phyloP scores from a whole-genome alignment of 2,888 invertebrate species.

The Teinopalpus imperialis region DNA sequence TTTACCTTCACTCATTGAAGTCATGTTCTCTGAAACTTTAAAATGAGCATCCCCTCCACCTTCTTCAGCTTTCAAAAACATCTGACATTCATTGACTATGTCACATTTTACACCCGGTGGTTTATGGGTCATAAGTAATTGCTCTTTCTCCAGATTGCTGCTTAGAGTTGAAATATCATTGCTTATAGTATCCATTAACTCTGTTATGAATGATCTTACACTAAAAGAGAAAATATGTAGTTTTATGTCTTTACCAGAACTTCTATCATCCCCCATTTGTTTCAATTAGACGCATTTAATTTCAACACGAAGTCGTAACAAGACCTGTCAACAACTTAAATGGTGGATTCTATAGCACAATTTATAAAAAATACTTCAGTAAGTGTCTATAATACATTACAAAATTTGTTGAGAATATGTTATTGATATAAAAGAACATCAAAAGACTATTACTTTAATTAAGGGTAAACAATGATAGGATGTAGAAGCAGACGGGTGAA shows the following conservation, averaged over 20 bases:
- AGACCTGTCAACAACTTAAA: conserved; percentile 10
- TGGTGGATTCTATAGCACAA: too few relatives aligned
- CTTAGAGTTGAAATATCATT: conserved; percentile 13
- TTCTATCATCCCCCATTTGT: too few relatives aligned
- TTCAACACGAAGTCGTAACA: conserved; percentile 7
- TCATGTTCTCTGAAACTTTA: conserved; percentile 41
- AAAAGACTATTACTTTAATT: conserved; percentile 6
- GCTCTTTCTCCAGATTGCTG: conserved; percentile 43
- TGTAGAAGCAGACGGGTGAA: conserved; percentile 13
- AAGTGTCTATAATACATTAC: too few relatives aligned
- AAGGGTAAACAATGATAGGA: conserved; percentile 14
- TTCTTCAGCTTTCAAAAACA: conserved; percentile 68
- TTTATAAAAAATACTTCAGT: too few relatives aligned
- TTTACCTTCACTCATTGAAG: conserved; percentile 43
- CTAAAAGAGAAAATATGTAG: conserved; percentile 12
- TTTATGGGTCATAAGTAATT: conserved; percentile 43
- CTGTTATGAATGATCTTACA: conserved; percentile 28
- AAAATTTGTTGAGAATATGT: not conserved
- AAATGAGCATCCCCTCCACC: conserved; percentile 66
- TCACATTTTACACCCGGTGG: conserved; percentile 54
- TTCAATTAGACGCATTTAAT: too few relatives aligned
- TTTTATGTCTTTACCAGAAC: too few relatives aligned
- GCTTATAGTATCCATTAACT: conserved; percentile 33
- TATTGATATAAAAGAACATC: not conserved
- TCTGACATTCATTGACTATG: conserved; percentile 70